Conservation (phyloP, 2,113 vertebrate genomes). For the Bungarus multicinctus region DNA sequence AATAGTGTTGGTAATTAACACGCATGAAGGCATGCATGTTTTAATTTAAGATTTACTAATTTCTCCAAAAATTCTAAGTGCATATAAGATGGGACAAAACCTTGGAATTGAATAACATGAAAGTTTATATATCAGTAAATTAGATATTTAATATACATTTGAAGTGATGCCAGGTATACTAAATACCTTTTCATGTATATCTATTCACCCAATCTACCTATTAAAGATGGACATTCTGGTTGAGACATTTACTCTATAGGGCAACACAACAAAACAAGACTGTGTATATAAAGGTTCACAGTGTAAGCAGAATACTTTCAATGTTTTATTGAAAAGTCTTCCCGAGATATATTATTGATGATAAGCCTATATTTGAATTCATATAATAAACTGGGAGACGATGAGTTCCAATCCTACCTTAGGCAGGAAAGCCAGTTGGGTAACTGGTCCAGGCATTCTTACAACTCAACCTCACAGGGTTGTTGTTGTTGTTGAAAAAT, state of each 20-base stretch:
- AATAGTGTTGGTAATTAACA: background rate
- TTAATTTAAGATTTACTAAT: background rate
- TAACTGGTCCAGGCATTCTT: background rate
- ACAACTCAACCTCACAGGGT: background rate
- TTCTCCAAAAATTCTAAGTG: background rate
- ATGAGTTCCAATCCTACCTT: background rate
- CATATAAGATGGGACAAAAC: background rate
- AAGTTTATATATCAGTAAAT: background rate
- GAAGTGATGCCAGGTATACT: background rate
- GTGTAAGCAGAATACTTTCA: background rate
- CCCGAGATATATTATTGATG: background rate
- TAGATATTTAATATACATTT: background rate
- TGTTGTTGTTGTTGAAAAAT: background rate
- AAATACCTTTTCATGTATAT: background rate
- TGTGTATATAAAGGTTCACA: background rate
- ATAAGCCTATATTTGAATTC: background rate
- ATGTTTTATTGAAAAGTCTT: background rate
- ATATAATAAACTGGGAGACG: background rate
- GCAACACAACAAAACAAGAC: background rate
- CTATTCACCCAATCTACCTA: background rate
- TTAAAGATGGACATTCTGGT: background rate
- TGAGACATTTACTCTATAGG: background rate
- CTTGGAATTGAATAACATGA: background rate
- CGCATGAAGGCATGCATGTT: background rate
- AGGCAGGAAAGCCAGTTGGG: background rate